Evolutionary conservation across 2,113 vertebrate genomes (phyloP).

Genomic region (Collichthys lucidus): DNA sequence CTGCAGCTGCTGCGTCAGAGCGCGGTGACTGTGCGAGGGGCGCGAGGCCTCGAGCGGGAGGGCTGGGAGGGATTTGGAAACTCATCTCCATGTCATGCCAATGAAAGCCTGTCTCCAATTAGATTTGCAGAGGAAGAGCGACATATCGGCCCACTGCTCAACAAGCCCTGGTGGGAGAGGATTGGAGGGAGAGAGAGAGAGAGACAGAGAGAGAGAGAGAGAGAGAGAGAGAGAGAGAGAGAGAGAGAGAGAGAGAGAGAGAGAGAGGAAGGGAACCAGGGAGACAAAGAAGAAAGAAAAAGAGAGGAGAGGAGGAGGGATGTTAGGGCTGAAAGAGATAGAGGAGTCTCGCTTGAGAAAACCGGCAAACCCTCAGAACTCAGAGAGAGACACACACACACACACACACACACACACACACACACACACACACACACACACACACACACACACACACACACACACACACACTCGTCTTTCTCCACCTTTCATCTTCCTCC

Average conservation of each 20-base stretch:
- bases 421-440: no score
- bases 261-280: no score
- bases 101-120: conserved; percentile 80
- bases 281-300: conserved; percentile 4
- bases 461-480: conserved; percentile 69
- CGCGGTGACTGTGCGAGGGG: conserved; percentile 30
- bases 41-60: conserved; percentile 55
- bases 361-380: conserved; percentile 69
- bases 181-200: conserved; percentile 50
- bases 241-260: no score
- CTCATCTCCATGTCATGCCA: conserved; percentile 81
- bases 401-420: conserved; percentile 27
- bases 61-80: conserved; percentile 79
- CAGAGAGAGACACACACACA: conserved; percentile 18
- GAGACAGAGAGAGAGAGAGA: conserved; percentile 18
- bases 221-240: conserved; percentile 17
- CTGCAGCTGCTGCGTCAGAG: conserved; percentile 40
- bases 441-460: no score
- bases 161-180: conserved; percentile 75
- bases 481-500: conserved; percentile 69
- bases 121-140: conserved; percentile 77
- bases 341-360: conserved; percentile 66
- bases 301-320: conserved; percentile 7
- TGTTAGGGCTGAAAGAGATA: conserved; percentile 50
- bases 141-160: conserved; percentile 72